Evolutionary conservation across 2,113 vertebrate species (phyloP), one percentile per base, ranked within the genome.

Genomic region (Prinia subflava): DNA sequence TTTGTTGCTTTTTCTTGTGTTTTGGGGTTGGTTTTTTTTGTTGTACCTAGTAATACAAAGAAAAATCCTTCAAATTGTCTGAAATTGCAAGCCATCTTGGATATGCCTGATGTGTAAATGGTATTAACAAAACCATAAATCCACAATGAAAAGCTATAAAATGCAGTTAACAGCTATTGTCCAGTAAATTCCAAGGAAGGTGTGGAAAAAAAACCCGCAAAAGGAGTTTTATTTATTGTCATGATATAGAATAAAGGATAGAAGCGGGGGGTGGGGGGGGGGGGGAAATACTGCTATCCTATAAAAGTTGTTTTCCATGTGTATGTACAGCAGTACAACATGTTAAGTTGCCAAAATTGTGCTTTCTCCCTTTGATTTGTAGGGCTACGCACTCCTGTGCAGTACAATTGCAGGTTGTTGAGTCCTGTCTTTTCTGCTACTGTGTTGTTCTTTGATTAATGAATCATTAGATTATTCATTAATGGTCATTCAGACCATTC

Each of bases 191-290:
- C 44, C 12, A 64, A 19, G 35, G 20, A 67, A 47, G 12, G 17
- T 35, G 27, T 63, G 42, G 0, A 20, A 49, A 42, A 46, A 33
- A 13, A 11, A 15, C 23, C 11, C 17, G 2, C 30, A 23, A 39
- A 68, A 73, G 19, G 21, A 49, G 3, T 41, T 15, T 44, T 70
- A 9, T 11, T 79, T 80, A 13, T 30, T 81, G 87, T 50, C 4
- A 23, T 52, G 3, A 22, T 62, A 4, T 17, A 57, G 50, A 85
- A 41, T 55, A 65, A 82, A 79, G 25, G 7, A 8, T 39, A 31
- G 47, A 39, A 39, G 39, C 39, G 11, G 9, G 39, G 1, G 0
- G 8, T 2, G 10, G 8, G 11, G 9, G 39, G 1, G 0, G 8
- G 3, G 10, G 8, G 1, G 0, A 0, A 77, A n/a, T 53, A 27